These are phyloP conservation scores for Drosophila lini DNA, from an alignment of 1,140 invertebrate genomes.

Conservation along the genomic window DNA sequence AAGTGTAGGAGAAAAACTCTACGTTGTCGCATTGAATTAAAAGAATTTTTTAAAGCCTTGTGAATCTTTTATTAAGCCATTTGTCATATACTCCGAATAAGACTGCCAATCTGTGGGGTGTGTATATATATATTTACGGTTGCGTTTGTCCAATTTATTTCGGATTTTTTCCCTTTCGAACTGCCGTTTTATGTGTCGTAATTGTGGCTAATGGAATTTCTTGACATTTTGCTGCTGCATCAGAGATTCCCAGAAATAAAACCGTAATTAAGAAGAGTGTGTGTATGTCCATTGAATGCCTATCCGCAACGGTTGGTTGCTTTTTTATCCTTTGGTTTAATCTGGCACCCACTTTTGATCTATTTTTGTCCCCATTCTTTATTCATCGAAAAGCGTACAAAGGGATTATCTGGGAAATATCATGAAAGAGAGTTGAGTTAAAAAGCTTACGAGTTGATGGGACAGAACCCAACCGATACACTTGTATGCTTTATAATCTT, in stretches of 20 bases:
- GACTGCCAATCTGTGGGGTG: neutral
- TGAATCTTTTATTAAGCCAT: constrained; percentile 50
- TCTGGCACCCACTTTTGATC: constrained; percentile 2
- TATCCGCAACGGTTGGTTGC: neutral
- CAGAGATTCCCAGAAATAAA: constrained; percentile 1
- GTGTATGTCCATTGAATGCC: neutral
- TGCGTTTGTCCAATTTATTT: constrained; percentile 5
- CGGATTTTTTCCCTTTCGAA: constrained; percentile 1
- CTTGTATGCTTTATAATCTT: neutral
- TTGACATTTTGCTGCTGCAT: constrained; percentile 10
- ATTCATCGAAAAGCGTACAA: neutral
- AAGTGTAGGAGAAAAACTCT: neutral
- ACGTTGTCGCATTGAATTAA: constrained; percentile 15
- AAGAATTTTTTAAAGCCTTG: constrained; percentile 9
- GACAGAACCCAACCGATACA: neutral
- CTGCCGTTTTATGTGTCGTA: constrained; percentile 5
- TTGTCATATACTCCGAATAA: constrained; percentile 7
- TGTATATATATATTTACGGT: neutral
- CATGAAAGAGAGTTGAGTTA: neutral
- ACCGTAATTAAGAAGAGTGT: constrained; percentile 17
- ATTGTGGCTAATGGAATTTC: constrained; percentile 40
- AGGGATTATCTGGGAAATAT: neutral
- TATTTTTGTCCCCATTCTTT: neutral
- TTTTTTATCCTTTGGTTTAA: constrained; percentile 8
- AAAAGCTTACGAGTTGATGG: neutral